phyloP scores from a whole-genome alignment of 2,797 vertebrate genomes.

The Ibycter americanus region DNA sequence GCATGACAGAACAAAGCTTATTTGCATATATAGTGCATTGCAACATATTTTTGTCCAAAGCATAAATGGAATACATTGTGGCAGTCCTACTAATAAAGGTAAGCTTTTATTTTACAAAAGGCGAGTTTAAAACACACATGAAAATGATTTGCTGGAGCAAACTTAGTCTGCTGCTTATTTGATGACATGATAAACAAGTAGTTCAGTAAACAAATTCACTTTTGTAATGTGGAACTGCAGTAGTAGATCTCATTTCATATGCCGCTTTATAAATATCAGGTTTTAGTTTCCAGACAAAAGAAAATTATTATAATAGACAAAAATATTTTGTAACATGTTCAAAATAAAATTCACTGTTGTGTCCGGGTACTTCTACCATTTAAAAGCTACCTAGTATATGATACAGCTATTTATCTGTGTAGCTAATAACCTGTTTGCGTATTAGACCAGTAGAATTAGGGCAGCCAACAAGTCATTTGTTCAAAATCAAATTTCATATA shows the following conservation, averaged over 20 bases:
- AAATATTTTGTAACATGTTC: background rate
- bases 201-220: background rate
- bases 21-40: slow-evolving; percentile 65
- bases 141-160: background rate
- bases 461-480: background rate
- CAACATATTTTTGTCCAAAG: slow-evolving; percentile 66
- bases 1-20: slow-evolving; percentile 68
- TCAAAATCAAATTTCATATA: background rate
- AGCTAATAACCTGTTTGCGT: background rate
- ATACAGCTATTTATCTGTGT: background rate
- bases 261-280: background rate
- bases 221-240: background rate
- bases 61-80: slow-evolving; percentile 54
- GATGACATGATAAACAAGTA: background rate
- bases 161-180: background rate
- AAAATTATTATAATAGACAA: background rate
- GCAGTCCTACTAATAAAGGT: slow-evolving; percentile 70
- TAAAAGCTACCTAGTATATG: background rate
- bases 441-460: background rate
- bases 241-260: background rate
- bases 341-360: background rate
- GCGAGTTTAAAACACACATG: background rate
- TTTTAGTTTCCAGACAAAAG: background rate
- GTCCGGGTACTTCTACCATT: background rate
- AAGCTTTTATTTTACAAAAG: slow-evolving; percentile 60